Percentiles rank a stretch among this genome's conserved stretches.
Evolutionary conservation across 2,888 invertebrate genomes (phyloP).

Genomic region (Macrosoma leucophasiata): DNA sequence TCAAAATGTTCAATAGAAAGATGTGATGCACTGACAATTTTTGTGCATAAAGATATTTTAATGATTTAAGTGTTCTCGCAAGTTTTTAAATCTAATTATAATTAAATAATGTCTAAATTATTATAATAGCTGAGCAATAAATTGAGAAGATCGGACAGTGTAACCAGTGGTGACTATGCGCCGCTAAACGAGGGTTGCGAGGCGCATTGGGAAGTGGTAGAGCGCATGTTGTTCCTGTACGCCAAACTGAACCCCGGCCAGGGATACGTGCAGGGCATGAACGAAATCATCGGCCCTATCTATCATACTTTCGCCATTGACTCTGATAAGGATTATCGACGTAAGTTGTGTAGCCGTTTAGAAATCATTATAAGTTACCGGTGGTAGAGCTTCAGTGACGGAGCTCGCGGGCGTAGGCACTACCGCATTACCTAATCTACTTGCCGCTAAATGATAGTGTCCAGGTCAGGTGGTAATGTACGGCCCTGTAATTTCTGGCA

Average conservation of each 20-base stretch:
- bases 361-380: too few species aligned
- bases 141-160: conserved; percentile 76
- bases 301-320: conserved; percentile 98
- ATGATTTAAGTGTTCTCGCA: too few species aligned
- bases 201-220: conserved; percentile 99
- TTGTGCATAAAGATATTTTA: too few species aligned
- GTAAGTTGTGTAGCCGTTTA: conserved; percentile 59
- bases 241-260: conserved; percentile 99
- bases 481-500: too few species aligned
- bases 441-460: too few species aligned
- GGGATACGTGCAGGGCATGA: conserved; percentile 98
- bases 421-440: too few species aligned
- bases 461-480: too few species aligned
- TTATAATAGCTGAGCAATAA: conserved; percentile 83
- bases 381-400: too few species aligned
- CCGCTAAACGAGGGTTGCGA: conserved; percentile 93
- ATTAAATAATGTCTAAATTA: too few species aligned
- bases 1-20: too few species aligned
- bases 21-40: too few species aligned
- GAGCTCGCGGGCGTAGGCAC: too few species aligned
- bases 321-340: conserved; percentile 84
- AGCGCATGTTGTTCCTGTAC: conserved; percentile 96
- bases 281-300: conserved; percentile 98
- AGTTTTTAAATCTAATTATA: conserved; percentile 12
- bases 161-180: conserved; percentile 79